Evolutionary conservation across 2,797 vertebrate species (phyloP).

Genomic region (Myripristis murdjan): DNA sequence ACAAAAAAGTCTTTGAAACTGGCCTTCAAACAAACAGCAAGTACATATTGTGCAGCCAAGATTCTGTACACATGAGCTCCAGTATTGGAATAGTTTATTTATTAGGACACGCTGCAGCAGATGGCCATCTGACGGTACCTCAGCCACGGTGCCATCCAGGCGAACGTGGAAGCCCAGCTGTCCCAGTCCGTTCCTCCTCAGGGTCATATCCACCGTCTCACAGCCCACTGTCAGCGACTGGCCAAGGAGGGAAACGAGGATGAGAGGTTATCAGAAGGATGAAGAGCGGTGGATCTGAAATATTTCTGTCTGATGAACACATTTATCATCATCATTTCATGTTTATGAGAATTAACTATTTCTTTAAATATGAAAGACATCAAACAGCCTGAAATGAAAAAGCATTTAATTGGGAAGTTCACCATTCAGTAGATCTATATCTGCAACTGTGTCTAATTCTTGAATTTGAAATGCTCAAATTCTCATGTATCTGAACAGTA

Average conservation of each 20-base stretch:
- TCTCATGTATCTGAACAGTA: neutral
- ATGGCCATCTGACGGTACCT: slow-evolving; percentile 71
- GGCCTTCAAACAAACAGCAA: slow-evolving; percentile 29
- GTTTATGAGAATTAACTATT: neutral
- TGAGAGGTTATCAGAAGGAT: neutral
- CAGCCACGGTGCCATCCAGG: slow-evolving; percentile 93
- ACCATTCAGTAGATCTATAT: too few relatives aligned
- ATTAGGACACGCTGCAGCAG: slow-evolving; percentile 22
- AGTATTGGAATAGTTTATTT: neutral
- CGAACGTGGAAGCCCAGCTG: slow-evolving; percentile 97
- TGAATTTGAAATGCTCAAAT: too few relatives aligned
- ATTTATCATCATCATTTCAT: neutral
- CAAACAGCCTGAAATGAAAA: neutral
- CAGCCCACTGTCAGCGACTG: slow-evolving; percentile 92
- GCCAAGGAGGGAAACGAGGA: neutral
- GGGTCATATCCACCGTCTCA: slow-evolving; percentile 95
- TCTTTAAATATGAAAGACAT: neutral
- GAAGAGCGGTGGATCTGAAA: too few relatives aligned
- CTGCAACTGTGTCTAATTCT: too few relatives aligned
- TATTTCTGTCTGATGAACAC: neutral
- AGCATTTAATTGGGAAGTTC: too few relatives aligned
- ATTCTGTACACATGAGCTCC: neutral
- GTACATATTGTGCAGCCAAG: slow-evolving; percentile 20
- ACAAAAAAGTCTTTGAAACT: neutral
- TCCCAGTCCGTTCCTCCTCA: slow-evolving; percentile 93